Percentiles rank a stretch among this genome's conserved stretches.
These are phyloP conservation scores for Ursus arctos DNA, from an alignment of 2,113 vertebrate species.

Conservation along the genomic window DNA sequence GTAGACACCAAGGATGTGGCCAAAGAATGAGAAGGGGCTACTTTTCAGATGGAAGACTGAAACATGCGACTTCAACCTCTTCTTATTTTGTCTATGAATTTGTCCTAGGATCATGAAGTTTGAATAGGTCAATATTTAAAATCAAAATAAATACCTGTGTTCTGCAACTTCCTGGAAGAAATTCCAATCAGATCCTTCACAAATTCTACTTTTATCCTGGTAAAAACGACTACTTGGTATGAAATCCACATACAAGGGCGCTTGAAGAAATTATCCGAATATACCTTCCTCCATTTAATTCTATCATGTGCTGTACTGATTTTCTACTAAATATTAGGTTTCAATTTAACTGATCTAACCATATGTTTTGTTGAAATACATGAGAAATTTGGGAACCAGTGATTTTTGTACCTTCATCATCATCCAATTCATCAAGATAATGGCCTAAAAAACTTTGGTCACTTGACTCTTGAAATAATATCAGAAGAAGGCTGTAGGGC, in stretches of 20 bases:
- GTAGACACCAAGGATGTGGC: background rate
- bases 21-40: background rate
- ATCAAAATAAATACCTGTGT: background rate
- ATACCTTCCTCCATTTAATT: conserved; percentile 14
- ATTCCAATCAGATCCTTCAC: conserved; percentile 8
- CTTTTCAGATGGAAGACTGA: background rate
- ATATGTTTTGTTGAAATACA: background rate
- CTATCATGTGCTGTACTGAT: background rate
- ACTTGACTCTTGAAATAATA: background rate
- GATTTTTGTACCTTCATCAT: conserved; percentile 28
- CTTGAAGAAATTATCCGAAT: background rate
- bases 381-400: background rate
- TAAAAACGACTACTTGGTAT: background rate
- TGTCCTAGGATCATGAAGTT: background rate
- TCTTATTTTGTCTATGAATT: background rate
- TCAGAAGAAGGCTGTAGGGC: background rate
- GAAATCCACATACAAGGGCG: background rate
- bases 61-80: background rate
- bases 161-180: background rate
- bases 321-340: background rate
- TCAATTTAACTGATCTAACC: background rate
- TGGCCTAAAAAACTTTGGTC: background rate
- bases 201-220: conserved; percentile 51
- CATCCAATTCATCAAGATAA: background rate
- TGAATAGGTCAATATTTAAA: conserved; percentile 9